Evolutionary conservation across 1,140 invertebrate genomes (phyloP).

Genomic region (Drosophila murphyi): DNA sequence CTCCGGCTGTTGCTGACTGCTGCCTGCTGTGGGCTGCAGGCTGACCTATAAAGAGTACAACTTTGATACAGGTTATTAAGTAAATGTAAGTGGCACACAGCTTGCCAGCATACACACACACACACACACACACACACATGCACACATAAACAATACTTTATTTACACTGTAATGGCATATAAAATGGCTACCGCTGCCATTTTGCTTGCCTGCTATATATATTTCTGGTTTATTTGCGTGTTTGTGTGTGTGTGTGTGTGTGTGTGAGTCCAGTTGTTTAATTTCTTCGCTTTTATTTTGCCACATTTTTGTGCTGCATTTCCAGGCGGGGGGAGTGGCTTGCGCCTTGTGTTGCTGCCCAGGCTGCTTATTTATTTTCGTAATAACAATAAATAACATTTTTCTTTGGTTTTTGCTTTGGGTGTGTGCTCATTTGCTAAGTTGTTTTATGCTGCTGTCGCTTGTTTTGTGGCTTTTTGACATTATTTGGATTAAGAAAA

Average conservation of each 20-base stretch:
- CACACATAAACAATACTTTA: conserved; percentile 78
- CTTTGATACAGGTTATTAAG: conserved; percentile 66
- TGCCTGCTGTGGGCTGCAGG: conserved; percentile 32
- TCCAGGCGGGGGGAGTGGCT: conserved; percentile 41
- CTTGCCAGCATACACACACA: conserved; percentile 33
- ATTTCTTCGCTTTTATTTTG: conserved; percentile 79
- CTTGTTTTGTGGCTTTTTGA: conserved; percentile 81
- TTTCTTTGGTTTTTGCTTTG: conserved; percentile 60
- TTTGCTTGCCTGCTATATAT: conserved; percentile 8
- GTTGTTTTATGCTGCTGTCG: conserved; percentile 80
- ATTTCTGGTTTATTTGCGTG: conserved; percentile 16
- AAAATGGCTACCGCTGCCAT: conserved; percentile 71
- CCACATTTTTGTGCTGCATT: conserved; percentile 68
- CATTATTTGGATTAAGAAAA: conserved; percentile 81
- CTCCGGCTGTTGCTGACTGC: neutral
- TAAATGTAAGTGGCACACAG: conserved; percentile 69
- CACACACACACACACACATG: conserved; percentile 2
- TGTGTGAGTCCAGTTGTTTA: conserved; percentile 74
- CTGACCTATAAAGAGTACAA: conserved; percentile 56
- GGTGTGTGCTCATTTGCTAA: conserved; percentile 70
- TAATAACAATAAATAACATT: conserved; percentile 83
- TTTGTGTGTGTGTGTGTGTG: conserved; percentile 19
- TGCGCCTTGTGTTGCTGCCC: conserved; percentile 43
- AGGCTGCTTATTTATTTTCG: conserved; percentile 79
- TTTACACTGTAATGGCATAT: conserved; percentile 81